Base-by-base conservation (phyloP, 2,113 vertebrate genomes). In the Cichladusa arquata region DNA sequence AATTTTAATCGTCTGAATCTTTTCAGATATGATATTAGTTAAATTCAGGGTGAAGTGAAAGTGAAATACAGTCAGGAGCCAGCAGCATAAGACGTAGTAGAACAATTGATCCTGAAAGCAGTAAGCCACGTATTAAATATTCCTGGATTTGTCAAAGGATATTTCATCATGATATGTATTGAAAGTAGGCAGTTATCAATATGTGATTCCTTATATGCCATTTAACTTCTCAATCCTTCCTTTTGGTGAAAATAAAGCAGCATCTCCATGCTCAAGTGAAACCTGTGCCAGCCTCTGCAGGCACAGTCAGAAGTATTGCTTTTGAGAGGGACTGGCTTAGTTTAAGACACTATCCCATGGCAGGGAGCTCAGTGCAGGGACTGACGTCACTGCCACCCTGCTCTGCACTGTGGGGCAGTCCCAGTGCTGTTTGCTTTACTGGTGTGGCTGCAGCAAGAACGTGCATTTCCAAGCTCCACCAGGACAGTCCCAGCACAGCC, bases 401-500 rank as follows among this genome's bases (percentile, higher is more conserved):
- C 61, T 86, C 66, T 71, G 57, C 2, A 0, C 80, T 13, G 17
- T 53, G 66, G 29, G 33, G 24, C 53, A 20, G 16, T 47, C 53
- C 42, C 53, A 38, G 34, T 6, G 19, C 26, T 7, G 45, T 57
- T 79, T 42, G 28, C 58, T 79, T 51, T 33, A 25, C 57, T 67
- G 53, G 2, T 54, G 42, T 45, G 42, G 44, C 66, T 4, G 8
- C 34, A 73, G 74, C n/a, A 60, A 36, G 62, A n/a, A 23, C 0
- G 0, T 79, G 47, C 48, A 36, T 74, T 95, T 87, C 66, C 61
- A n/a, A 69, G 19, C 47, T 54, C 38, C 33, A 16, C 42, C 0
- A 0, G 42, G 85, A 73, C 11, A 8, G 36, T 74, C 42, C 57
- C 31, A 54, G 86, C 0, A 0, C 45, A 57, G 76, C 58, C 48